phyloP scores from a whole-genome alignment of 2,797 vertebrate species.

The Mormyrus hasselquistii region DNA sequence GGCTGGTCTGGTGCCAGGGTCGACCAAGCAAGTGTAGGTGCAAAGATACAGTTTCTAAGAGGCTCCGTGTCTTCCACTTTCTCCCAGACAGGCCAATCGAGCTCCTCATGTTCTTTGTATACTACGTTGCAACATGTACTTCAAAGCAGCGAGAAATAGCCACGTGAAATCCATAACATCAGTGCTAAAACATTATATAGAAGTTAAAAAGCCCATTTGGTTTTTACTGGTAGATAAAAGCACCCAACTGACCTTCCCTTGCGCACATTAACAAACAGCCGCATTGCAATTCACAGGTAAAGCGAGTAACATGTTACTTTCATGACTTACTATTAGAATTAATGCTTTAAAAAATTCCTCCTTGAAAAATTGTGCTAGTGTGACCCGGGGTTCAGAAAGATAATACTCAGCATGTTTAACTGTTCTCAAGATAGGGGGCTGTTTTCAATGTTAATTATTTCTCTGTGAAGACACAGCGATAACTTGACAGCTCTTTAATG shows the following conservation, averaged over 20 bases:
- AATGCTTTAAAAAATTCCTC: conserved; percentile 44
- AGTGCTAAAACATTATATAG: conserved; percentile 39
- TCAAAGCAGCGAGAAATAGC: conserved; percentile 52
- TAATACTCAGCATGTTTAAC: conserved; percentile 50
- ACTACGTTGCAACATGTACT: conserved; percentile 50
- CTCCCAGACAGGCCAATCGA: conserved; percentile 35
- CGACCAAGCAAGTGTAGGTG: conserved; percentile 26
- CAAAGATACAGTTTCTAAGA: not conserved
- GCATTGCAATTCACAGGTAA: conserved; percentile 37
- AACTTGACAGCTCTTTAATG: not conserved
- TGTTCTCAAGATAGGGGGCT: conserved; percentile 43
- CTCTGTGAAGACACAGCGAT: conserved; percentile 12
- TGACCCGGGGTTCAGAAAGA: conserved; percentile 56
- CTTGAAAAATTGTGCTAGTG: conserved; percentile 47
- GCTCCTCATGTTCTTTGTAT: conserved; percentile 49
- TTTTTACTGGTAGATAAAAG: conserved; percentile 18
- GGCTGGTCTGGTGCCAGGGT: conserved; percentile 35
- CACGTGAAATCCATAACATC: conserved; percentile 53
- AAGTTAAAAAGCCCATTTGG: conserved; percentile 34
- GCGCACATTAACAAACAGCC: conserved; percentile 45
- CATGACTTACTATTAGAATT: conserved; percentile 37
- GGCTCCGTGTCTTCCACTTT: not conserved
- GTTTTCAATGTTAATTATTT: conserved; percentile 14
- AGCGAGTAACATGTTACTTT: conserved; percentile 54
- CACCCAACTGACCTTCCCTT: conserved; percentile 34